A percentile compares a stretch with the other conserved stretches of the same genome.
Evolutionary conservation across 2,797 vertebrate species (phyloP).

Genomic region (Eutrigla gurnardus): DNA sequence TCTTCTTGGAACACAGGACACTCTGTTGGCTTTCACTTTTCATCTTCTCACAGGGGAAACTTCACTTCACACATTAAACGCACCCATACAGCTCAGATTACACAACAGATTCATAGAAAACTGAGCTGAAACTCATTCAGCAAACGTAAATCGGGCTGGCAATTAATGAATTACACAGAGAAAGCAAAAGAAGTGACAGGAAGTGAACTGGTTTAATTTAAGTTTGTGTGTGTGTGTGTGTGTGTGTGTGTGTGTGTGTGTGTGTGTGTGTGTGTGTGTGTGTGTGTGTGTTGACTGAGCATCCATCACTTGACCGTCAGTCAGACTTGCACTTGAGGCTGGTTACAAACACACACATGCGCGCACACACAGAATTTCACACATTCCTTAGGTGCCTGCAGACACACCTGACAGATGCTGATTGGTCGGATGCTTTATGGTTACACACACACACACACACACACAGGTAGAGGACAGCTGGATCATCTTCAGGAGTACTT

Average conservation of each 20-base stretch:
- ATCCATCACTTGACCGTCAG: slow-evolving; percentile 44
- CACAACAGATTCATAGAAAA: too few species aligned
- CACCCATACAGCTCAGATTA: too few species aligned
- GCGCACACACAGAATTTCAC: slow-evolving; percentile 43
- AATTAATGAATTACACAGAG: too few species aligned
- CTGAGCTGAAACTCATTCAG: too few species aligned
- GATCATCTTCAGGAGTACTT: not conserved
- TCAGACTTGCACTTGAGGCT: slow-evolving; percentile 38
- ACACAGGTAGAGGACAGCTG: not conserved
- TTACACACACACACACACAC: slow-evolving; percentile 1
- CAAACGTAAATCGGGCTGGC: too few species aligned
- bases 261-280: slow-evolving; percentile 38
- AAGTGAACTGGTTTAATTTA: too few species aligned
- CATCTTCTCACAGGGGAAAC: not conserved
- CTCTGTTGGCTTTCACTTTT: slow-evolving; percentile 11
- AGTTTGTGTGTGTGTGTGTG: too few species aligned
- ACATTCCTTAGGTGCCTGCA: slow-evolving; percentile 50
- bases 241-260: not conserved
- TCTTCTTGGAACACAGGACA: slow-evolving; percentile 19
- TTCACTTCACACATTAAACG: too few species aligned
- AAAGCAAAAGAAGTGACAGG: too few species aligned
- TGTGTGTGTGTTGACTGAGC: slow-evolving; percentile 42
- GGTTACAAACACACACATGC: slow-evolving; percentile 15
- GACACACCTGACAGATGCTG: slow-evolving; percentile 44
- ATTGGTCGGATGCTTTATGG: slow-evolving; percentile 10